Percentiles rank a stretch among this genome's conserved stretches.
Conservation (phyloP, 2,888 invertebrate species). For the Germaria angustata region DNA sequence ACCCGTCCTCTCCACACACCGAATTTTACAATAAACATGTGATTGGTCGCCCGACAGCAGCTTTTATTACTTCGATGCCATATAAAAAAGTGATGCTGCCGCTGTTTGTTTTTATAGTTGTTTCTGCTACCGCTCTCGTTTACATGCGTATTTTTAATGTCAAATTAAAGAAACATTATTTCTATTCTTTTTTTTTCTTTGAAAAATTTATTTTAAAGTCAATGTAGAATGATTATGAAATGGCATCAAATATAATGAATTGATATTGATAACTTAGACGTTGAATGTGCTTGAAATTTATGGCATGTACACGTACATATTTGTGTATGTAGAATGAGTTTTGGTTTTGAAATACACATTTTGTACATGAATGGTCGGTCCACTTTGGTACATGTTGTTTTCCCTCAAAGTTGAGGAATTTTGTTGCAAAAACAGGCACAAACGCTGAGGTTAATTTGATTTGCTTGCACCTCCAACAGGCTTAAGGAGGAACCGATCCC, state of each 20-base stretch:
- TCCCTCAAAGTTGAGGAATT: too few species aligned
- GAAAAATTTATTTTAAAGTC: constrained; percentile 36
- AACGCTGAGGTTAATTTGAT: too few species aligned
- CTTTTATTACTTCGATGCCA: constrained; percentile 34
- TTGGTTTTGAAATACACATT: too few species aligned
- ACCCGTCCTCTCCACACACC: constrained; percentile 66
- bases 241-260: not conserved
- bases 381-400: too few species aligned
- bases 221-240: constrained; percentile 53
- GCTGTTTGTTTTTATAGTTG: not conserved
- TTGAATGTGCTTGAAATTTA: not conserved
- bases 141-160: constrained; percentile 48
- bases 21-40: constrained; percentile 51
- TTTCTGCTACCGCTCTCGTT: not conserved
- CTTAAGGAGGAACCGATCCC: too few species aligned
- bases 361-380: too few species aligned
- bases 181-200: not conserved
- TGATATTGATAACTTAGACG: constrained; percentile 28
- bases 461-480: too few species aligned
- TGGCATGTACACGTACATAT: too few species aligned
- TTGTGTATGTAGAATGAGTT: too few species aligned
- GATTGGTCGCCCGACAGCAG: constrained; percentile 50
- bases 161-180: constrained; percentile 49
- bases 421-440: too few species aligned
- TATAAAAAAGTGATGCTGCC: constrained; percentile 3